Evolutionary conservation across 2,797 vertebrate species (phyloP).

Genomic region (Myotis pilosus): DNA sequence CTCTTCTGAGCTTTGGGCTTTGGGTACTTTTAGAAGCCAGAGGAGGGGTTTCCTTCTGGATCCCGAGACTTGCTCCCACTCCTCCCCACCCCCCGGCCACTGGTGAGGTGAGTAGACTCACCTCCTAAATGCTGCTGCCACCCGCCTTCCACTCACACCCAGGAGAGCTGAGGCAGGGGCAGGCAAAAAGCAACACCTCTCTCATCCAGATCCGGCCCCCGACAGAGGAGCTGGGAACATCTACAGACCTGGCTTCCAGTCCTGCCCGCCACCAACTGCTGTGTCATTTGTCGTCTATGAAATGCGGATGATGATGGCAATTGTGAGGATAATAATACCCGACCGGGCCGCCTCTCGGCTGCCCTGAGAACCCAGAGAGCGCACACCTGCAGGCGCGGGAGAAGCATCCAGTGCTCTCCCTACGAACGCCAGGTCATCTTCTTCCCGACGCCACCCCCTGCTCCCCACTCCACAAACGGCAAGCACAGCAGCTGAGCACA

Average conservation of each 20-base stretch:
- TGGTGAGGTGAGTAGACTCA: too few relatives aligned
- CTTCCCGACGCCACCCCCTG: not conserved
- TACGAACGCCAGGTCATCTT: not conserved
- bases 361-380: constrained; percentile 4
- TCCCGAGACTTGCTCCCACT: not conserved
- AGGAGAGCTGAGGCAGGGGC: not conserved
- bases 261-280: not conserved
- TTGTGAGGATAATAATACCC: not conserved
- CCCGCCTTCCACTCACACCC: not conserved
- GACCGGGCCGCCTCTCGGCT: not conserved
- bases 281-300: not conserved
- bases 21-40: not conserved
- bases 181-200: not conserved
- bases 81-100: not conserved
- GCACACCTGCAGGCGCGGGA: not conserved
- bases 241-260: not conserved
- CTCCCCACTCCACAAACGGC: constrained; percentile 43
- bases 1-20: not conserved
- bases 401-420: not conserved
- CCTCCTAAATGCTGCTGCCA: not conserved
- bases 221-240: not conserved
- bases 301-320: not conserved
- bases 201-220: not conserved
- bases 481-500: constrained; percentile 70
- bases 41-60: not conserved